Evolutionary conservation across 2,888 invertebrate species (phyloP).

Genomic region (Magallana nippona): DNA sequence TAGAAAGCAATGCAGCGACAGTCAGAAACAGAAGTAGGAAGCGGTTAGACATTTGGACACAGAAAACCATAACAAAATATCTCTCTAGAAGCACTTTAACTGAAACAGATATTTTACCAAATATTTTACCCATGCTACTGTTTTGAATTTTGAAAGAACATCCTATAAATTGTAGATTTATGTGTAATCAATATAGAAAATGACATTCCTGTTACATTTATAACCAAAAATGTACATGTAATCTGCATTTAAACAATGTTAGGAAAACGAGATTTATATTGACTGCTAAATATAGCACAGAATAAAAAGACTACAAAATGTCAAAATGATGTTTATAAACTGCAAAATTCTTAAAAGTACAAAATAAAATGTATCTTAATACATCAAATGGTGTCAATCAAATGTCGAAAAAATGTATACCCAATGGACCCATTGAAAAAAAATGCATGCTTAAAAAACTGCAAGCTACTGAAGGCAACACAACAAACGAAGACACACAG

Average conservation of each 20-base stretch:
- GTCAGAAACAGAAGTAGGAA: conserved; percentile 8
- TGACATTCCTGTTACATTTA: too few relatives aligned
- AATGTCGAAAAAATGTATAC: too few relatives aligned
- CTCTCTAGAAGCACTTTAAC: conserved; percentile 15
- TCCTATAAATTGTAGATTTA: neutral
- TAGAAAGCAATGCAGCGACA: conserved; percentile 17
- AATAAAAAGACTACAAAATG: too few relatives aligned
- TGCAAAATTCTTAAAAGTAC: neutral
- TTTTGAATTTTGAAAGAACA: neutral
- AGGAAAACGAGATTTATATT: too few relatives aligned
- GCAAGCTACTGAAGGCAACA: conserved; percentile 25
- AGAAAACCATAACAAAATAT: conserved; percentile 27
- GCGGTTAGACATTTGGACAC: conserved; percentile 28
- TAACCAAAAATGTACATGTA: too few relatives aligned
- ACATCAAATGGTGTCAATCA: too few relatives aligned
- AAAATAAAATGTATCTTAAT: neutral
- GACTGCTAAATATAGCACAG: too few relatives aligned
- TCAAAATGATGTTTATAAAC: too few relatives aligned
- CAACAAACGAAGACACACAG: neutral
- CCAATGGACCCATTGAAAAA: neutral
- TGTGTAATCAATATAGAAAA: neutral
- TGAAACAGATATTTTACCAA: neutral
- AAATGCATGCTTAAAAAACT: conserved; percentile 4
- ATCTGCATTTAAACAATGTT: too few relatives aligned
- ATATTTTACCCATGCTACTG: conserved; percentile 3